phyloP scores from a whole-genome alignment of 2,888 invertebrate genomes.

The Cantharis rufa region DNA sequence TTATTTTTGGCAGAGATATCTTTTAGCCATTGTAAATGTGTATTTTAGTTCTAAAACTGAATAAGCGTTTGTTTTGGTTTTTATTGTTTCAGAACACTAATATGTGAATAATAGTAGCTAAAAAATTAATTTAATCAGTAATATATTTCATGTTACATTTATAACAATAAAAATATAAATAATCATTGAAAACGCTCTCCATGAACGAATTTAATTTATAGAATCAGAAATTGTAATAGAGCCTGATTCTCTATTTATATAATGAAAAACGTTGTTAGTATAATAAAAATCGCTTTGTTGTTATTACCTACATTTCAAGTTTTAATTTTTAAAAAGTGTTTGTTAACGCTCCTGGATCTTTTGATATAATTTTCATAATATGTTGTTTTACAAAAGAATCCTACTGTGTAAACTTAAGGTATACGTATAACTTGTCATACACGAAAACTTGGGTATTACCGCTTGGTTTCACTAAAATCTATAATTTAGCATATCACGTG shows the following conservation, averaged over 20 bases:
- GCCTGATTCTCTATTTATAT: background rate
- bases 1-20: no score
- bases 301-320: background rate
- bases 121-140: no score
- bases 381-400: background rate
- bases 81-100: no score
- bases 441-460: background rate
- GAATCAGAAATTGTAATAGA: background rate
- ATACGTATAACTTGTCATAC: background rate
- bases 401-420: background rate
- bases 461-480: background rate
- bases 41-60: no score
- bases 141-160: no score
- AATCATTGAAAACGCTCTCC: no score
- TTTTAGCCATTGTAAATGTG: no score
- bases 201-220: no score
- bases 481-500: background rate
- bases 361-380: background rate
- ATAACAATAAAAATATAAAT: no score
- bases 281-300: background rate
- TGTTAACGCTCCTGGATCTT: background rate
- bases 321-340: background rate
- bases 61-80: no score
- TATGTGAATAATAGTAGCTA: no score
- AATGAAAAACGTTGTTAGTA: background rate